phyloP scores from a whole-genome alignment of 1,140 invertebrate species.

The Pseudomyrmex dendroicus region DNA sequence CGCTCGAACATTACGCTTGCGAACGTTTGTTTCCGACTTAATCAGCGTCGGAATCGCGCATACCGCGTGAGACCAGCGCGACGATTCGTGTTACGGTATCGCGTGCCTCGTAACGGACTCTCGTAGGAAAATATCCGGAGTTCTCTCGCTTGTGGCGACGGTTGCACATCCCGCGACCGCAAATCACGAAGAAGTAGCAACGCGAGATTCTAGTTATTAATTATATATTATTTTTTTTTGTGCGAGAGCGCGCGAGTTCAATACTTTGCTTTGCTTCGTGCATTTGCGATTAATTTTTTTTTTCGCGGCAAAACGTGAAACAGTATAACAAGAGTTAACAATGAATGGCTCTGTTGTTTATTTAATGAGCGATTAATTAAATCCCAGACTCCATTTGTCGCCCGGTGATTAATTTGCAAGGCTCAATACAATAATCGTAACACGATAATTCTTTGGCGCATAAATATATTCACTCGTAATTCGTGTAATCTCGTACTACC shows the following conservation, averaged over 20 bases:
- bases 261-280: slow-evolving; percentile 8
- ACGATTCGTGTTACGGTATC: slow-evolving; percentile 44
- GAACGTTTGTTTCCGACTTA: slow-evolving; percentile 52
- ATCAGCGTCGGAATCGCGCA: slow-evolving; percentile 43
- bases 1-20: slow-evolving; percentile 48
- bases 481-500: slow-evolving; percentile 21
- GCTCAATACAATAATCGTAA: slow-evolving; percentile 11
- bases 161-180: not conserved
- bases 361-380: slow-evolving; percentile 34
- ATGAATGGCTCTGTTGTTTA: slow-evolving; percentile 3
- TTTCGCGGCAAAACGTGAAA: not conserved
- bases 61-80: slow-evolving; percentile 32
- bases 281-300: slow-evolving; percentile 23
- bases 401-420: slow-evolving; percentile 19
- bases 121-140: not conserved
- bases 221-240: not conserved
- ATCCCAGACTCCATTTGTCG: slow-evolving; percentile 2
- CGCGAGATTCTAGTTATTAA: slow-evolving; percentile 16
- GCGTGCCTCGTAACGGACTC: slow-evolving; percentile 39
- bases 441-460: slow-evolving; percentile 13
- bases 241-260: not conserved
- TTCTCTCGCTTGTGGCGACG: not conserved
- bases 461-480: slow-evolving; percentile 22
- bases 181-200: slow-evolving; percentile 21
- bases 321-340: slow-evolving; percentile 19